Evolutionary conservation across 2,113 vertebrate genomes (phyloP), one percentile per base, ranked within the genome.

Genomic region (Burhinus bistriatus): DNA sequence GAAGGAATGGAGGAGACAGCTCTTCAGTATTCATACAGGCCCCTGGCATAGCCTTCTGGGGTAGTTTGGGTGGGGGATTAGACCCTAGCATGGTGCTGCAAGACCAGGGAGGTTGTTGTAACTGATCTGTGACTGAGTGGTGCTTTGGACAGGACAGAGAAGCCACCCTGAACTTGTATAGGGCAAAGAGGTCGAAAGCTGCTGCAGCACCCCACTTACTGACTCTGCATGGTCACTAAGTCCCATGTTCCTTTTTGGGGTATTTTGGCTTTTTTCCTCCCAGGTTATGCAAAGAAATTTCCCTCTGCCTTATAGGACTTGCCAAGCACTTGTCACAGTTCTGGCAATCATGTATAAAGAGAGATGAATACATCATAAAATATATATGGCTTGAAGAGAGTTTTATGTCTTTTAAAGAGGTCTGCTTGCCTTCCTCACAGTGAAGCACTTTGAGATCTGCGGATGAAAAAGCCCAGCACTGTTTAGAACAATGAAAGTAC

Each of bases 401-500:
- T 12, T 85, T 95, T 70, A 58, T 84, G 73, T 80, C 65, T 82
- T 87, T 68, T 80, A 47, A 83, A 93, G 66, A 76, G 70, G 22
- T 76, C 52, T 83, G 52, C 70, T 75, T 91, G 87, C 73, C 69
- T 91, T 95, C 89, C 23, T 65, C 61, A 34, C 54, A 51, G 77
- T 40, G 23, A 68, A 95, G 86, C 77, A 49, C 90, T 93, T 93
- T 54, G 89, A 82, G 77, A 62, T 71, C 80, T 61, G 61, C 52
- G 81, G 81, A 51, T 92, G 86, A 79, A 91, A 83, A 68, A 75
- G 11, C 15, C 32, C 34, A 69, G 83, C 1, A 6, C 83, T 93
- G 61, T 79, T 36, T 30, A 82, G 93, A 93, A 89, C 87, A 95
- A 91, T 93, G 91, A 34, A 82, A 84, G 70, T 62, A n/a, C 89